Base-by-base conservation (phyloP, 1,140 invertebrate genomes). In the Drosophila orena region DNA sequence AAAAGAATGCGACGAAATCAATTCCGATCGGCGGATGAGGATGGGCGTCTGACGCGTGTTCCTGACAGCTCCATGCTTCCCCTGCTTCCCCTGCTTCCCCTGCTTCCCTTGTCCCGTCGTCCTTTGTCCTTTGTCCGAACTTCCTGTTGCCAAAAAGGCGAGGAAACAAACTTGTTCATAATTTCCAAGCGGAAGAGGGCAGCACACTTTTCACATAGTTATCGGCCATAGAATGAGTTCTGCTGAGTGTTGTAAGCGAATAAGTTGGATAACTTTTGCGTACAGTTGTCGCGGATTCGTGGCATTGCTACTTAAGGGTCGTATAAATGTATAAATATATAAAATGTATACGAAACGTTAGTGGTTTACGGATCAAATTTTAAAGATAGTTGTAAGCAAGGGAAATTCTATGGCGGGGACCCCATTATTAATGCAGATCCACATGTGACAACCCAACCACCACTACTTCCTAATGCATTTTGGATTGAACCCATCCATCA, bases 1-100 rank as follows among this genome's bases (percentile, higher is more conserved):
- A 66, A 86, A 85, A 81, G 81, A 85, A 86, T 85, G 78, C 80
- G 80, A 70, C 64, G 62, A 70, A 70, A 70, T 70, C 66, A 69
- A 70, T 70, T 70, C 64, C 47, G 46, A 71, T 56, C 20, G 34
- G 44, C 50, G 37, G 22, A 54, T 54, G 71, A 49, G 53, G 64
- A 65, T 70, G 81, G 68, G 77, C 57, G 75, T 52, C 47, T 34
- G 73, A 59, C 78, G 83, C 79, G 83, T 88, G 81, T 78, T 78
- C 62, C 49, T 88, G 81, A 86, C 81, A 88, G 81, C 64, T 86
- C 60, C 61, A 64, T 77, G 64, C 58, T 64, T 68, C 27, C 49
- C 65, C 1, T 77, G 64, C 58, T 64, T 64, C 27, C 49, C 65
- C 68, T 46, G 65, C 58, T 64, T 68, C 27, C 49, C 65, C 1